Base-by-base conservation (phyloP, 2,797 vertebrate genomes). In the Sphenodon punctatus region DNA sequence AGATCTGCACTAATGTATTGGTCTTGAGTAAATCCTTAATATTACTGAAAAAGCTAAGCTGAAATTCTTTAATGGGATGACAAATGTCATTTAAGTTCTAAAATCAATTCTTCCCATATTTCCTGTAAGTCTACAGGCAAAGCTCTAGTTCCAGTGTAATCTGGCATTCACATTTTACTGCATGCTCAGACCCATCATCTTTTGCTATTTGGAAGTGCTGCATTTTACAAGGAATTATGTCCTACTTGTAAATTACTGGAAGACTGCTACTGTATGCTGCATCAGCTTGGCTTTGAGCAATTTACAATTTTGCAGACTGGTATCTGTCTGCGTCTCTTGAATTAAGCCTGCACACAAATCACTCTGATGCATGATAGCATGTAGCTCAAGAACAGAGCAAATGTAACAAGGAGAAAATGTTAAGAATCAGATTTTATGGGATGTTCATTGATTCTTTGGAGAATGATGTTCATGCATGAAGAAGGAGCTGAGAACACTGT, bases 271-370 rank as follows among this genome's bases (percentile, higher is more conserved):
- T 71, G 74, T 90, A 30, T 86, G 67, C 7, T 87, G 59, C 77
- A 89, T 90, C 87, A 87, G 74, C 80, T 85, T 75, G 45, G 19
- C 3, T 87, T 92, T 93, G 77, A 89, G 84, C 84, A 90, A 87
- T 90, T 88, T 53, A 20, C 78, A 65, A 75, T 91, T 89, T 69
- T 82, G 67, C 58, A 85, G 76, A 25, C 60, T 46, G 32, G 6
- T 73, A 36, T 74, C 71, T 87, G 75, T 39, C 75, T 90, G 66
- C 19, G 66, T 74, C 76, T 87, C 71, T 65, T 82, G 75, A 82
- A 93, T 87, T 89, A 82, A 90, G 58, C 85, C 89, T 86, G 74
- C 75, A 78, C 77, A 75, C 51, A 79, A 4, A 61, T 80, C 76
- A 64, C 63, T 71, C 66, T 80, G 65, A 82, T 85, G 45, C 65